These are phyloP conservation scores for Nemurella pictetii DNA, from an alignment of 2,888 invertebrate genomes.

Conservation along the genomic window DNA sequence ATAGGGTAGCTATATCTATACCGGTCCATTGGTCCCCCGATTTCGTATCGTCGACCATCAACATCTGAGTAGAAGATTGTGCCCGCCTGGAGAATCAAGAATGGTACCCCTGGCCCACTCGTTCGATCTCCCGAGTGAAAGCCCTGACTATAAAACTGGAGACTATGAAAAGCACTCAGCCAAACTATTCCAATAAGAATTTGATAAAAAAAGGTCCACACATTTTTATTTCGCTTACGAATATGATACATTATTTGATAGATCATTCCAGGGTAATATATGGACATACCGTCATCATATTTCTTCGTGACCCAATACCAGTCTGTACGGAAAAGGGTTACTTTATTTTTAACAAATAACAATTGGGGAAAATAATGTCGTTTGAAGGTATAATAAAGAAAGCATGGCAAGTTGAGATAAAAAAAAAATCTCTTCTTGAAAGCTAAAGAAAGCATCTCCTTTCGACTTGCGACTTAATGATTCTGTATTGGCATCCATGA, in stretches of 20 bases:
- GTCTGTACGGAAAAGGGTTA: not conserved
- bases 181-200: slow-evolving; percentile 13
- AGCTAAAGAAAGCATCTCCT: slow-evolving; percentile 10
- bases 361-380: not conserved
- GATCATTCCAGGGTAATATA: not conserved
- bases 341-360: not conserved
- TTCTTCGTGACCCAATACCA: not conserved
- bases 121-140: slow-evolving; percentile 15
- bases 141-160: slow-evolving; percentile 1
- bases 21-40: no score
- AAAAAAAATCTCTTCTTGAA: slow-evolving; percentile 13
- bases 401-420: slow-evolving; percentile 26
- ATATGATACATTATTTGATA: not conserved
- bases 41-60: no score
- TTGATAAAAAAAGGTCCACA: slow-evolving; percentile 17
- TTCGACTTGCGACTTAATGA: no score
- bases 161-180: slow-evolving; percentile 28
- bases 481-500: not conserved
- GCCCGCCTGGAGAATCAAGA: no score
- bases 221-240: not conserved
- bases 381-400: not conserved
- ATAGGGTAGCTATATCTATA: no score
- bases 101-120: not conserved
- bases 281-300: not conserved
- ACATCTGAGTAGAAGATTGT: no score